Conservation (phyloP, 2,113 vertebrate species). For the Brachyhypopomus occidentalis region DNA sequence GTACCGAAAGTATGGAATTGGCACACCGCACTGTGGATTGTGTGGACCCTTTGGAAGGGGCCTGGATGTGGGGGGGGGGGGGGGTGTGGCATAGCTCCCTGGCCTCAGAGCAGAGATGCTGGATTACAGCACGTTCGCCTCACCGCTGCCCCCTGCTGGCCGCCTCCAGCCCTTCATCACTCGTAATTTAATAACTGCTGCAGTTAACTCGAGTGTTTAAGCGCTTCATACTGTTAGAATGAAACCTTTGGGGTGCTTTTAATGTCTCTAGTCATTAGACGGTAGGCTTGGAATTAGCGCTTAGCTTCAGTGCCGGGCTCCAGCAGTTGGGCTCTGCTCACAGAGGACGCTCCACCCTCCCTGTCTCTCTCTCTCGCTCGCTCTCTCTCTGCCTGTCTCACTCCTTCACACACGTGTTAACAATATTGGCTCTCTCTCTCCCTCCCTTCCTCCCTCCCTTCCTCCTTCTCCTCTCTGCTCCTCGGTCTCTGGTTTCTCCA, state of each 20-base stretch:
- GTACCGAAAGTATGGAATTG: too few relatives aligned
- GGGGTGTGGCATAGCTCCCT: too few relatives aligned
- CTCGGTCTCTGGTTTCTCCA: constrained; percentile 17
- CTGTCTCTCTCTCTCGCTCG: neutral
- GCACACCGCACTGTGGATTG: too few relatives aligned
- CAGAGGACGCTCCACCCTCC: constrained; percentile 1
- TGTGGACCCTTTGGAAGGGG: too few relatives aligned
- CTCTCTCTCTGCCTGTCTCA: constrained; percentile 24
- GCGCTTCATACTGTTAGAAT: constrained; percentile 9
- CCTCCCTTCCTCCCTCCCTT: too few relatives aligned
- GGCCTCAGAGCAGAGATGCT: too few relatives aligned
- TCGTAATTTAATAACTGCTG: constrained; percentile 28
- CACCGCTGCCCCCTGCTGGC: neutral
- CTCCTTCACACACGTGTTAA: constrained; percentile 25
- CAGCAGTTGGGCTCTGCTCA: constrained; percentile 26
- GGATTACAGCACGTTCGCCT: neutral
- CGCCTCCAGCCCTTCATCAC: neutral
- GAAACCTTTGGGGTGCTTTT: constrained; percentile 17
- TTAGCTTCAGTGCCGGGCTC: constrained; percentile 31
- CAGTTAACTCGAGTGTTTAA: constrained; percentile 14
- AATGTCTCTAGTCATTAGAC: constrained; percentile 29
- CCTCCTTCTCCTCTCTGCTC: too few relatives aligned
- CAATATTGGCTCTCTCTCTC: constrained; percentile 41
- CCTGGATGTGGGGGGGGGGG: too few relatives aligned
- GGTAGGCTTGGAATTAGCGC: constrained; percentile 15